Base-by-base conservation (phyloP, 2,888 invertebrate genomes). In the Acleris emargana region DNA sequence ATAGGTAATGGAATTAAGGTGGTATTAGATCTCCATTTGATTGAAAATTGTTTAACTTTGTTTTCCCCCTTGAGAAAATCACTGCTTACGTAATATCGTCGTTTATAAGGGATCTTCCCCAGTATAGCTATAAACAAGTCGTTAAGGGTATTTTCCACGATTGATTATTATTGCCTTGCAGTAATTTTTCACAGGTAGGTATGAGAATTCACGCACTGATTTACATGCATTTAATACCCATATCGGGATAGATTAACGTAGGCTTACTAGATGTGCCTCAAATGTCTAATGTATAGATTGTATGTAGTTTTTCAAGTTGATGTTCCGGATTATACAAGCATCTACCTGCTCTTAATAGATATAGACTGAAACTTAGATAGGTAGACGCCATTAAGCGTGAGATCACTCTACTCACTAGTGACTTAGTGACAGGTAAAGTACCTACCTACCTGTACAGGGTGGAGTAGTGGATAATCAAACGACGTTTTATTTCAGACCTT, bases 21-120 rank as follows among this genome's bases (percentile, higher is more conserved):
- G 38, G 4, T 38, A 38, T 28, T 18, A 47, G 18, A 47, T 16
- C 20, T 25, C 45, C 22, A 28, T n/a, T 22, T n/a, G 43, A 1
- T 1, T 3, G 17, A 28, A n/a, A n/a, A 6, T n/a, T 22, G 9
- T 16, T 16, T 6, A n/a, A 16, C 11, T 17, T 47, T 45, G 51
- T 32, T 51, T 55, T 43, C 38, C 16, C 32, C 53, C 38, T 25
- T 42, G 22, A 18, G 32, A 42, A 42, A 58, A 38, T 64, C 42
- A 47, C 47, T 38, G 32, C 47, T 64, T 64, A 64, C 58, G 63
- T 64, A 64, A 64, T 52, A 17, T 43, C 38, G 47, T 17, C 43
- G 18, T 51, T 50, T 45, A 22, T 43, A 18, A 47, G 45, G 17
- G 42, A 7, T 43, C 22, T n/a, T 1, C 20, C 22, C 11, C n/a